Base-by-base conservation (phyloP, 2,888 invertebrate genomes). In the Leucoma salicis region DNA sequence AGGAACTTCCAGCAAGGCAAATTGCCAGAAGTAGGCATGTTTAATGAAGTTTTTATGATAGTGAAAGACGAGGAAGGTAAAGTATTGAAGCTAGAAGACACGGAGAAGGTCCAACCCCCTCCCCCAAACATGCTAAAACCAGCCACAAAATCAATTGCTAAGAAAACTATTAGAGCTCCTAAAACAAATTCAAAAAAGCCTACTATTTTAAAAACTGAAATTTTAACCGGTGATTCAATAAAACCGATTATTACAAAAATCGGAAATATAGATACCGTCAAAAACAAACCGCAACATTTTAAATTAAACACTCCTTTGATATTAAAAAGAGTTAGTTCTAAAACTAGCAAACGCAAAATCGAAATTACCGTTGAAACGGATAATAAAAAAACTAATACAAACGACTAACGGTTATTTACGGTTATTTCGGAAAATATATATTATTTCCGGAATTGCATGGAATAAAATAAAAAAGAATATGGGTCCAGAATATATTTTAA, bases 21-120 rank as follows among this genome's bases (percentile, higher is more conserved):
- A 5, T 14, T 46, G 2, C 40, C 46, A 0, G 32, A 42, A 0
- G 33, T 35, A 0, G 34, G 46, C 0, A 63, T 60, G 8, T 47
- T 35, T 1, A 57, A 49, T 1, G 59, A 66, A 1, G 45, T 64
- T 0, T 63, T 62, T 8, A 78, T 86, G 61, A 44, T 84, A 0
- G 21, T 77, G 0, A 80, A 70, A 45, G 65, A 74, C 0, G 43
- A 61, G 0, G 42, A 68, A 0, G 79, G 78, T 0, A 57, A 60
- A 0, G 38, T 78, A 2, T 27, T 10, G 4, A 27, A 27, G 11
- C n/a, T 21, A 21, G 7, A 21, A 21, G 21, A 21, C 1, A 21
- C 5, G 6, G 7, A 21, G 21, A 21, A 21, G 21, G n/a, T n/a
- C n/a, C n/a, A n/a, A n/a, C n/a, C n/a, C n/a, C n/a, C n/a, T n/a